Percentiles rank a stretch among this genome's conserved stretches.
phyloP scores from a whole-genome alignment of 2,113 vertebrate genomes.

The Progne subis region DNA sequence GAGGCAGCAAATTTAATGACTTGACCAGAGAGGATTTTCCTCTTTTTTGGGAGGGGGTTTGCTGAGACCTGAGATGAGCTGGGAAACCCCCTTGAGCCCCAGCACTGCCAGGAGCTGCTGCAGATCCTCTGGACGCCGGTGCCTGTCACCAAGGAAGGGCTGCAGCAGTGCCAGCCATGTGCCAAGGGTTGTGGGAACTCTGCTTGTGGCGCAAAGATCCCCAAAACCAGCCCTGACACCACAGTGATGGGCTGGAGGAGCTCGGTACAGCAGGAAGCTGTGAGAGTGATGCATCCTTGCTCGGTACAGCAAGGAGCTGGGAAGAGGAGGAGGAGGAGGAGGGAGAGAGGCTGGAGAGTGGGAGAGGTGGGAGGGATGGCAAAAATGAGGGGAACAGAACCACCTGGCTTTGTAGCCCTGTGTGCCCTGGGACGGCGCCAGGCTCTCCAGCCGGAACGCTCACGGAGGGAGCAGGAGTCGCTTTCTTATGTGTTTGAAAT shows the following conservation, averaged over 20 bases:
- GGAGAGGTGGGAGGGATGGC: background rate
- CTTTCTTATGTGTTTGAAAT: slow-evolving; percentile 24
- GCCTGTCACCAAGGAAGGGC: background rate
- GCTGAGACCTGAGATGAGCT: background rate
- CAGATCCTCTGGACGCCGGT: background rate
- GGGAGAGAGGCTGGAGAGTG: background rate
- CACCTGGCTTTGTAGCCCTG: background rate
- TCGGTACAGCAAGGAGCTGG: background rate
- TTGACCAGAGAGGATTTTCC: background rate
- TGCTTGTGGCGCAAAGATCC: background rate
- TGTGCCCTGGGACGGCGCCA: background rate
- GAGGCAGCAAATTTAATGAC: background rate
- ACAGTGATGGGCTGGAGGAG: background rate
- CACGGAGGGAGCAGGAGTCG: background rate
- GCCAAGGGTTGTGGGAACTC: background rate
- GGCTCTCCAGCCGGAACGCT: background rate
- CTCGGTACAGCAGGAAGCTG: background rate
- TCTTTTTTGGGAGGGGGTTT: background rate
- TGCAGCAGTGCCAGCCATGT: background rate
- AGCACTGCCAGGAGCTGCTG: background rate
- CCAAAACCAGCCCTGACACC: background rate
- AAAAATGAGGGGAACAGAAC: background rate
- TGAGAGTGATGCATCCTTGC: background rate
- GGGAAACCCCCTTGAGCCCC: background rate
- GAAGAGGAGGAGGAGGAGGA: background rate